Evolutionary conservation across 2,113 vertebrate species (phyloP).

Genomic region (Coptodon rendalli): DNA sequence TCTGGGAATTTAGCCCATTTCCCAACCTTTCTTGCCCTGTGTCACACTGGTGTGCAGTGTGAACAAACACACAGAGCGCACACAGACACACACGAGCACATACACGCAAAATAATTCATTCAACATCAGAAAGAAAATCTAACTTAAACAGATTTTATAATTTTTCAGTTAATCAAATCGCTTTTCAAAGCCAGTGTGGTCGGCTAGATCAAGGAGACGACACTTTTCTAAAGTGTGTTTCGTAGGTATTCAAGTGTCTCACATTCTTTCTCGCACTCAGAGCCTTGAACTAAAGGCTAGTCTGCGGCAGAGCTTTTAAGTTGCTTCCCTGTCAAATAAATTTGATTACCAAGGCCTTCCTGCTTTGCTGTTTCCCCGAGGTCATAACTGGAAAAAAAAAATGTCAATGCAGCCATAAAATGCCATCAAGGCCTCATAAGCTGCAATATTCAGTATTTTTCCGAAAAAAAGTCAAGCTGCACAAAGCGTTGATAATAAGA

Average conservation of each 20-base stretch:
- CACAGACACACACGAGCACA: not conserved
- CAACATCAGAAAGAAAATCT: not conserved
- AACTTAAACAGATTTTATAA: slow-evolving; percentile 44
- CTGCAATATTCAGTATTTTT: slow-evolving; percentile 25
- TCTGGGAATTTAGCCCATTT: slow-evolving; percentile 65
- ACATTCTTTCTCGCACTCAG: not conserved
- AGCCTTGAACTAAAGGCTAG: slow-evolving; percentile 64
- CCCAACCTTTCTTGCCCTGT: slow-evolving; percentile 20
- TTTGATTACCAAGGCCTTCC: slow-evolving; percentile 58
- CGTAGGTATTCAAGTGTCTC: slow-evolving; percentile 31
- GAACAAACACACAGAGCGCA: not conserved
- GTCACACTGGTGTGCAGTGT: slow-evolving; percentile 43
- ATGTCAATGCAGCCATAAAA: slow-evolving; percentile 45
- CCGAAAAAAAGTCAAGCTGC: not conserved
- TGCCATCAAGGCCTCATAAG: slow-evolving; percentile 40
- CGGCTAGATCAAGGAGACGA: slow-evolving; percentile 47
- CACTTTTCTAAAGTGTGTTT: slow-evolving; percentile 49
- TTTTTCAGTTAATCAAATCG: slow-evolving; percentile 43
- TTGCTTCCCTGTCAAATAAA: slow-evolving; percentile 59
- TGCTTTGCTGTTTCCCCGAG: slow-evolving; percentile 42
- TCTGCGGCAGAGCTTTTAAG: slow-evolving; percentile 58
- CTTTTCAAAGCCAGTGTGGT: slow-evolving; percentile 47
- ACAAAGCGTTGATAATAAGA: slow-evolving; percentile 42
- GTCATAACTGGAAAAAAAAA: slow-evolving; percentile 15
- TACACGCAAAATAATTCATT: not conserved